Conservation (phyloP, 2,797 vertebrate genomes). For the Oreochromis grahami region DNA sequence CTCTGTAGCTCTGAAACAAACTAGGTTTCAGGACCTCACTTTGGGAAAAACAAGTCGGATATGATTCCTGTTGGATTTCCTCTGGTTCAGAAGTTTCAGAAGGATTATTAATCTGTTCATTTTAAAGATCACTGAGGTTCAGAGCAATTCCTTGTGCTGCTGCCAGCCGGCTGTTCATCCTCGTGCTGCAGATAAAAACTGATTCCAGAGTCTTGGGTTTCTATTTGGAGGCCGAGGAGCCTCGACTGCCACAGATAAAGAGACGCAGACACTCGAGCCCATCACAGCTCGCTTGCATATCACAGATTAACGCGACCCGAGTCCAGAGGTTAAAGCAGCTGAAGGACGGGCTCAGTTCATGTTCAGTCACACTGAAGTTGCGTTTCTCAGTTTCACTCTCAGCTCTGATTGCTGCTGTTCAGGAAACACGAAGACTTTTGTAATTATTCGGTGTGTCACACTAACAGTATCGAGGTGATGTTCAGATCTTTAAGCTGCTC, state of each 20-base stretch:
- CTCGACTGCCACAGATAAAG: slow-evolving; percentile 31
- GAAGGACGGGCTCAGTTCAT: background rate
- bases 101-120: background rate
- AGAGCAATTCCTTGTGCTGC: background rate
- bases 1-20: background rate
- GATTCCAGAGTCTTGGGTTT: background rate
- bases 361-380: background rate
- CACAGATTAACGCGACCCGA: background rate
- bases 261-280: slow-evolving; percentile 13
- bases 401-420: background rate
- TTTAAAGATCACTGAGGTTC: background rate
- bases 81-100: background rate
- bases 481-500: background rate
- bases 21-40: background rate
- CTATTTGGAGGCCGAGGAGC: slow-evolving; percentile 39
- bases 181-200: slow-evolving; percentile 3
- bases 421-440: background rate
- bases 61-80: background rate
- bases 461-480: background rate
- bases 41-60: background rate
- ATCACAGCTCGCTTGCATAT: background rate
- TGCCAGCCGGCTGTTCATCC: background rate
- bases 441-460: background rate
- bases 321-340: background rate
- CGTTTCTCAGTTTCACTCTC: background rate